phyloP scores from a whole-genome alignment of 64 coral and sea anemone species.

The Platygyra sinensis region DNA sequence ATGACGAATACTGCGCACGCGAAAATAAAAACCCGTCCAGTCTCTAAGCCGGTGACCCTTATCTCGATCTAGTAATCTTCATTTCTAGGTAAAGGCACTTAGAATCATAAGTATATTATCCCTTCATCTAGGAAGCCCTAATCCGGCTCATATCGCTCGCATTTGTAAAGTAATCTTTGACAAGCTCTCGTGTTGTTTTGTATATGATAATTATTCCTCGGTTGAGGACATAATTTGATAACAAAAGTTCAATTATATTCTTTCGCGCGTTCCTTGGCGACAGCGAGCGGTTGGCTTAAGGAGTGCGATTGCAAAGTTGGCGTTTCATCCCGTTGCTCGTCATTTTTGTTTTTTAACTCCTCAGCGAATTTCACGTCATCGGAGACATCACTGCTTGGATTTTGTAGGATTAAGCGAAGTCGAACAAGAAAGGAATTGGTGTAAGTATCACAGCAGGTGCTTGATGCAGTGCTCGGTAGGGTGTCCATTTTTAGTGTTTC shows the following conservation, averaged over 20 bases:
- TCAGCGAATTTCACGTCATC: neutral
- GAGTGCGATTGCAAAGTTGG: neutral
- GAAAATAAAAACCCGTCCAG: neutral
- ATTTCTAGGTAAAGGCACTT: constrained; percentile 15
- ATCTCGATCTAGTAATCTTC: constrained; percentile 6
- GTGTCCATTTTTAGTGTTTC: constrained; percentile 14
- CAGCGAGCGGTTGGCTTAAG: neutral
- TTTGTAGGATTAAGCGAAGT: neutral
- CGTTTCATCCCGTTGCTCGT: neutral
- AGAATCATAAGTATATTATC: constrained; percentile 19
- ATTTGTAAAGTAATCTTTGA: constrained; percentile 51
- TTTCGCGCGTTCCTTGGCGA: neutral
- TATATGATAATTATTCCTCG: constrained; percentile 26
- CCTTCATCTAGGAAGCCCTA: constrained; percentile 15
- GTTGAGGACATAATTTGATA: constrained; percentile 52
- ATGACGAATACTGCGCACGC: neutral
- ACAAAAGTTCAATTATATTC: constrained; percentile 39
- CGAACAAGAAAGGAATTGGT: neutral
- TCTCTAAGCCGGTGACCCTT: neutral
- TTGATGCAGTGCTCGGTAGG: neutral
- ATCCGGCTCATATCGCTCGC: constrained; percentile 31
- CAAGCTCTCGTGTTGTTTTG: constrained; percentile 33
- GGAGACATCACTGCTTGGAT: neutral
- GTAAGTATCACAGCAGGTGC: constrained; percentile 22
- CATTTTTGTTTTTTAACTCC: neutral